A percentile compares a stretch with the other conserved stretches of the same genome.
Evolutionary conservation across 1,140 invertebrate genomes (phyloP).

Genomic region (Atopsyche davidsoni): DNA sequence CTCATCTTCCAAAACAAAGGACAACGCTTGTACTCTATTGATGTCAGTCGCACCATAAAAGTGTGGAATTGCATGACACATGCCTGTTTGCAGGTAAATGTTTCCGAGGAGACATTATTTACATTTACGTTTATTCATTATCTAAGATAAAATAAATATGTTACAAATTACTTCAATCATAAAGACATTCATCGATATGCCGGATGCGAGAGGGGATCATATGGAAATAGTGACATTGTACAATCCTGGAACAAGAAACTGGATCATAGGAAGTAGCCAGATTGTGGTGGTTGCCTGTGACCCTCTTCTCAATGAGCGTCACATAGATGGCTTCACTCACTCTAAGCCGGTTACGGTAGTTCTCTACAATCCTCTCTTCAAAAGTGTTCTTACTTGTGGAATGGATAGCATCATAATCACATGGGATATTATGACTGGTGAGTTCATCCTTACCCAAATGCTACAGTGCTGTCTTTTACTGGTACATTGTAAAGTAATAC

Average conservation of each 20-base stretch:
- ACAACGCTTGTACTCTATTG: conserved; percentile 52
- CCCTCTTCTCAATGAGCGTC: conserved; percentile 52
- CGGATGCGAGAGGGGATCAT: conserved; percentile 50
- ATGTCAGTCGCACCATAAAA: conserved; percentile 61
- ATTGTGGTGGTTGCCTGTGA: conserved; percentile 56
- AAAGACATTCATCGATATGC: conserved; percentile 57
- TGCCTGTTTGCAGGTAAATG: conserved; percentile 51
- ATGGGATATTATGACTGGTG: conserved; percentile 63
- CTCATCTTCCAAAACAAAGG: conserved; percentile 53
- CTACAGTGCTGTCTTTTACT: neutral
- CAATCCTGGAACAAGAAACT: conserved; percentile 55
- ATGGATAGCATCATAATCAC: conserved; percentile 66
- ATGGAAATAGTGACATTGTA: conserved; percentile 55
- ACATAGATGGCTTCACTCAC: conserved; percentile 64
- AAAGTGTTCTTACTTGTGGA: conserved; percentile 60
- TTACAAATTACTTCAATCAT: conserved; percentile 19
- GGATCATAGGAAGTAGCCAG: conserved; percentile 55
- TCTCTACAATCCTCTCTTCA: conserved; percentile 63
- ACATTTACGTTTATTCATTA: neutral
- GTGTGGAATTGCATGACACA: conserved; percentile 61
- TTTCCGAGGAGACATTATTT: neutral
- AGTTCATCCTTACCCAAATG: no score
- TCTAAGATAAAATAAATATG: neutral
- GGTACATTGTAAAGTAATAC: neutral
- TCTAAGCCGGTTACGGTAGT: conserved; percentile 55